phyloP scores from a whole-genome alignment of 2,797 vertebrate genomes.

The Artibeus lituratus region DNA sequence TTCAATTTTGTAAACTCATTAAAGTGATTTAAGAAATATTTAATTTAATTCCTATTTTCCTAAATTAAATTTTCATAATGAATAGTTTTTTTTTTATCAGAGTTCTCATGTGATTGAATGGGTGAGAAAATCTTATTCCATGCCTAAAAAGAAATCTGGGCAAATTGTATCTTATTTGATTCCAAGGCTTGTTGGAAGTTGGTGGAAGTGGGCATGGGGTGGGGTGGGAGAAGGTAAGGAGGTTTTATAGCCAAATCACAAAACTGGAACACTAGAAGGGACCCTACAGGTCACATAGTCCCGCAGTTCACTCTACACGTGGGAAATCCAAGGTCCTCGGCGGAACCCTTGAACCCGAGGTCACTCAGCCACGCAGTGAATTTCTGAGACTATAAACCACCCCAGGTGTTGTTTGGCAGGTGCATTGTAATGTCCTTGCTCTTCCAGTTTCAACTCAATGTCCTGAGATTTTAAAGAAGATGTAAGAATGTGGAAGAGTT shows the following conservation, averaged over 20 bases:
- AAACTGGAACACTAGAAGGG: background rate
- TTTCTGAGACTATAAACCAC: background rate
- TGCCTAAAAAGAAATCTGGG: conserved; percentile 41
- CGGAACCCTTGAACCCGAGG: background rate
- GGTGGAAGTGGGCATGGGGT: background rate
- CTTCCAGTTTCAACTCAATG: background rate
- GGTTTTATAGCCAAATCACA: background rate
- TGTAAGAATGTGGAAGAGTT: background rate
- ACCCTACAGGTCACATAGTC: background rate
- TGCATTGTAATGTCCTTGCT: background rate
- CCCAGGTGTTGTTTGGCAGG: background rate
- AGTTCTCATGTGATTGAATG: conserved; percentile 33
- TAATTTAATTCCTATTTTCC: conserved; percentile 65
- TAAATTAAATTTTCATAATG: conserved; percentile 43
- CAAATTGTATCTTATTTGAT: conserved; percentile 36
- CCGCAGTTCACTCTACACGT: background rate
- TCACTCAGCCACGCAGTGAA: background rate
- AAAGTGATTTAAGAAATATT: conserved; percentile 64
- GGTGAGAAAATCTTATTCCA: conserved; percentile 24
- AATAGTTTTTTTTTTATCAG: background rate
- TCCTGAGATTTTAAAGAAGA: background rate
- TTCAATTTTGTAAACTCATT: conserved; percentile 57
- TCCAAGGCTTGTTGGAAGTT: conserved; percentile 17
- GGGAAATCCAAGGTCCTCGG: background rate
- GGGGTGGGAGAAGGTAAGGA: background rate